Base-by-base conservation (phyloP, 2,888 invertebrate genomes). In the Mimachlamys varia region DNA sequence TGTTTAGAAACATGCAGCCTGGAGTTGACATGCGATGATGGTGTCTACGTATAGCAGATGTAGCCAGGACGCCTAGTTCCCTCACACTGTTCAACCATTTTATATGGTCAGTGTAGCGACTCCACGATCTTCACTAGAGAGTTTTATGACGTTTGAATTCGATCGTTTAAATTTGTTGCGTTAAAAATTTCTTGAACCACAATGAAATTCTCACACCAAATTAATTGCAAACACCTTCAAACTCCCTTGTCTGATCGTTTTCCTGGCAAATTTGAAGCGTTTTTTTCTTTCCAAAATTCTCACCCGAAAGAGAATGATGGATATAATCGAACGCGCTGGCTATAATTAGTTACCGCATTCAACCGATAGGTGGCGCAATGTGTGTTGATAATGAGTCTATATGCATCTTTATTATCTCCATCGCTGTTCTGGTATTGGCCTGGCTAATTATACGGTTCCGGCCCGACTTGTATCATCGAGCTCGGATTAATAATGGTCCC, bases 191-290 rank as follows among this genome's bases (percentile, higher is more conserved):
- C n/a, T 62, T 62, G 62, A 62, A 62, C 62, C 62, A 62, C 17
- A 62, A 62, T 62, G 22, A 22, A 62, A 62, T 62, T 62, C 19
- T 17, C 17, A 22, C 62, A 62, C 62, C 62, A 62, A 62, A 62
- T 62, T 62, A 62, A 62, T 62, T 62, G 17, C n/a, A 62, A 62
- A 62, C 62, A 62, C 62, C 62, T 62, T 62, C n/a, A 62, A 62
- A 62, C 22, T 62, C 62, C 62, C 62, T n/a, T 62, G 62, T 62
- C 62, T 62, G 62, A 7, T 62, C 62, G 62, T n/a, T 62, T 62
- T 62, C 62, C 62, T 62, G 62, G 17, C 3, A 22, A 62, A 62
- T 0, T 17, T 17, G 4, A 0, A 62, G n/a, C 62, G 22, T 62
- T 62, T 62, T 62, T 62, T n/a, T 22, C 22, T 17, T 22, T 62